A percentile compares a stretch with the other conserved stretches of the same genome.
These are phyloP conservation scores for Aphelinus atriplicis DNA, from an alignment of 1,140 invertebrate genomes.

Conservation along the genomic window DNA sequence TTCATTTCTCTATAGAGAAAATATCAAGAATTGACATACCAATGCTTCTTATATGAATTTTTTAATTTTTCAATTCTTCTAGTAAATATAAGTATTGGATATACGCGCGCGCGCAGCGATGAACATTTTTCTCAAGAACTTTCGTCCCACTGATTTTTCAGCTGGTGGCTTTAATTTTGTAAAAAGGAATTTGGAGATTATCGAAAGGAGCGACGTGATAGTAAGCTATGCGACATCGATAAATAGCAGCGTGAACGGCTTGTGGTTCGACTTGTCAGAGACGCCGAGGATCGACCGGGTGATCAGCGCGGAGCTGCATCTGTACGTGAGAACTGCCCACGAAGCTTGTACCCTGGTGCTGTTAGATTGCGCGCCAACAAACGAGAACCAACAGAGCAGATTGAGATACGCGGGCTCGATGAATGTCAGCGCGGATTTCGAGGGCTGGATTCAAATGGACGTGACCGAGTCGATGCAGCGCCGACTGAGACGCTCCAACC, in stretches of 20 bases:
- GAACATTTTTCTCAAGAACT: too few relatives aligned
- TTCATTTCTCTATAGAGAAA: too few relatives aligned
- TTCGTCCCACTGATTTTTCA: too few relatives aligned
- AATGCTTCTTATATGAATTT: too few relatives aligned
- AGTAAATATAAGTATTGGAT: too few relatives aligned
- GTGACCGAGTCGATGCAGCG: constrained; percentile 74
- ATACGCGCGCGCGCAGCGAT: too few relatives aligned
- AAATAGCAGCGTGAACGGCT: constrained; percentile 80
- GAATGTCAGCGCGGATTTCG: constrained; percentile 32
- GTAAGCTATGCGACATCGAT: constrained; percentile 67
- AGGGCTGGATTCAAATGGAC: constrained; percentile 83
- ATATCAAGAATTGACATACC: too few relatives aligned
- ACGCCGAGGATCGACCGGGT: constrained; percentile 76
- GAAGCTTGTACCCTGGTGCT: constrained; percentile 2
- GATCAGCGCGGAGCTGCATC: constrained; percentile 81
- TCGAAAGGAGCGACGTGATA: constrained; percentile 72
- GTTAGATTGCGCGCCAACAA: constrained; percentile 46
- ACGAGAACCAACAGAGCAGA: constrained; percentile 47
- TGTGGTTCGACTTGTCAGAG: constrained; percentile 89
- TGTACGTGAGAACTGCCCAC: constrained; percentile 70
- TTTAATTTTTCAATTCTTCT: too few relatives aligned
- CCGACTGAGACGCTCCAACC: constrained; percentile 77
- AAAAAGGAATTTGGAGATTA: constrained; percentile 39
- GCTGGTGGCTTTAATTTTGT: background rate
- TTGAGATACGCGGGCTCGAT: constrained; percentile 43